These are phyloP conservation scores for Cavia aperea DNA, from an alignment of 2,113 vertebrate species.

Conservation along the genomic window DNA sequence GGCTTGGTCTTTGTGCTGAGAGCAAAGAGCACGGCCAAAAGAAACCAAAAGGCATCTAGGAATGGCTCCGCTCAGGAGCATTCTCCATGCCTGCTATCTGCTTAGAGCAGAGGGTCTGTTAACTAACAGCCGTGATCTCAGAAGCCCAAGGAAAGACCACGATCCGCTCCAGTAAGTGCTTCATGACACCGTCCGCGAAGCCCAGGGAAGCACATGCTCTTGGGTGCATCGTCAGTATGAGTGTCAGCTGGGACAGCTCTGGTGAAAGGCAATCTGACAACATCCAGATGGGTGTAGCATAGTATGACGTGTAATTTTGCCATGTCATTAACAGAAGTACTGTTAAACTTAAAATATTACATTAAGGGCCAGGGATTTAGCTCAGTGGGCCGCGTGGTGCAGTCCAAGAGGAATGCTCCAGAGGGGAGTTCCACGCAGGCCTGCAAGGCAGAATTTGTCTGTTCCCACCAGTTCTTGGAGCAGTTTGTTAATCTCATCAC, in stretches of 20 bases:
- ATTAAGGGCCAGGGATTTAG: too few relatives aligned
- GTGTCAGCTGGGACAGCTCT: not conserved
- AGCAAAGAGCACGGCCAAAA: not conserved
- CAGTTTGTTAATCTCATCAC: not conserved
- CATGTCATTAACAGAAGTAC: not conserved
- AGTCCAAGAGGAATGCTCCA: slow-evolving; percentile 27
- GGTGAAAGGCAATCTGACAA: not conserved
- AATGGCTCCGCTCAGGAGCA: too few relatives aligned
- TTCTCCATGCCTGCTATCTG: not conserved
- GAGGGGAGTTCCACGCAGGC: not conserved
- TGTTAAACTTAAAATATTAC: not conserved
- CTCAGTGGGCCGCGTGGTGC: not conserved
- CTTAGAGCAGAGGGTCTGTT: not conserved
- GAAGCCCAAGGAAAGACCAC: not conserved
- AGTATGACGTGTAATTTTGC: not conserved
- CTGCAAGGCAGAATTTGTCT: not conserved
- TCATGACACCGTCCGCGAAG: not conserved
- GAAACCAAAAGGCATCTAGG: not conserved
- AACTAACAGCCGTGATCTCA: not conserved
- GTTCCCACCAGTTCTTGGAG: not conserved
- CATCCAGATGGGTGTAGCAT: not conserved
- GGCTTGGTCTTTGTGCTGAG: not conserved
- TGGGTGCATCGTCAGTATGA: not conserved
- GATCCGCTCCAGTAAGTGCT: not conserved
- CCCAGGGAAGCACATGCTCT: not conserved